phyloP scores from a whole-genome alignment of 2,888 invertebrate genomes.

The Polyommatus iphigenia region DNA sequence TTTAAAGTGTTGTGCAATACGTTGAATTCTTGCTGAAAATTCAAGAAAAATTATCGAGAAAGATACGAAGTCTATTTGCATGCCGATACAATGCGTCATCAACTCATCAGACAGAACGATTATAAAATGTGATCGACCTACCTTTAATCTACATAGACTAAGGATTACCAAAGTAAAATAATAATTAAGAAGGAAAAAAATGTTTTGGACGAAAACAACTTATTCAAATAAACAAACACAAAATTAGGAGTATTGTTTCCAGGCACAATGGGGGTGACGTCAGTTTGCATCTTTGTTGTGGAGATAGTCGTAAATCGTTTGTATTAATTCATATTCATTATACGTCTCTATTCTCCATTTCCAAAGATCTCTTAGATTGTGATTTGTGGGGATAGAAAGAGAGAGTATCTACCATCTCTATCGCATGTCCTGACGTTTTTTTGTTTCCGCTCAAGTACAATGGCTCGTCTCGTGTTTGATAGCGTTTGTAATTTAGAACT shows the following conservation, averaged over 20 bases:
- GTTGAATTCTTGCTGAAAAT: not conserved
- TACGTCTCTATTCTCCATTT: not conserved
- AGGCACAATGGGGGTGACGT: not conserved
- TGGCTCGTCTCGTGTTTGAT: slow-evolving; percentile 3
- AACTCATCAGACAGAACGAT: not conserved
- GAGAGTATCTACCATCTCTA: not conserved
- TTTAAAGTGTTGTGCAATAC: not conserved
- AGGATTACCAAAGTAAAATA: no score
- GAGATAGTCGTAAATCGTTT: slow-evolving; percentile 6
- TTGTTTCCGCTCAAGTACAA: slow-evolving; percentile 13
- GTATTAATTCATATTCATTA: slow-evolving; percentile 17
- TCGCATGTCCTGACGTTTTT: slow-evolving; percentile 3
- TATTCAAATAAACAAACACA: not conserved
- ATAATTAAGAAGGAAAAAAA: no score
- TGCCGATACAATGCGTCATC: not conserved
- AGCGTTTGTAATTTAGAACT: not conserved
- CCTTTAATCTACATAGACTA: no score
- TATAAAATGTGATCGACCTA: not conserved
- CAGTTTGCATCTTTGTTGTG: slow-evolving; percentile 17
- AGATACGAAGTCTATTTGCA: not conserved
- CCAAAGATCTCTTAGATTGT: slow-evolving; percentile 1
- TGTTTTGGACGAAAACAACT: no score
- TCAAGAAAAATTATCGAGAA: not conserved
- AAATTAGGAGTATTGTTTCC: slow-evolving; percentile 14
- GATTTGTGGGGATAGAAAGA: not conserved